Conservation (phyloP, 2,113 vertebrate genomes). For the Cheilinus undulatus region DNA sequence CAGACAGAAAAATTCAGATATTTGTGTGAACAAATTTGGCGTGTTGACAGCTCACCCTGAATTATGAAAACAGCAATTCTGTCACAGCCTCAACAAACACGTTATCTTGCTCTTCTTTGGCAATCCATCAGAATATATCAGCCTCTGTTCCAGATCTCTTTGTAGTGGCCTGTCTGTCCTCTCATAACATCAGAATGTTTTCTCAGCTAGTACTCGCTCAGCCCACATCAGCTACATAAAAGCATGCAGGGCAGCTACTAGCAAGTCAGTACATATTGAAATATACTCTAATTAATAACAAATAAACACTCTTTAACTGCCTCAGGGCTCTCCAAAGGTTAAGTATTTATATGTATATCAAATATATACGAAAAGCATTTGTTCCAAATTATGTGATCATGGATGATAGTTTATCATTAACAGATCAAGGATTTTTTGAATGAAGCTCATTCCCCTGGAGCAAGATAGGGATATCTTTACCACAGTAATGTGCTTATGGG, state of each 20-base stretch:
- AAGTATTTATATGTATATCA: slow-evolving; percentile 8
- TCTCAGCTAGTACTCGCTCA: slow-evolving; percentile 30
- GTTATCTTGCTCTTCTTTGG: slow-evolving; percentile 39
- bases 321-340: slow-evolving; percentile 1
- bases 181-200: slow-evolving; percentile 27
- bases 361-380: too few relatives aligned
- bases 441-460: background rate
- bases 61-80: slow-evolving; percentile 48
- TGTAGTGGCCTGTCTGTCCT: slow-evolving; percentile 39
- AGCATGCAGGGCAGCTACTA: slow-evolving; percentile 27
- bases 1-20: slow-evolving; percentile 21
- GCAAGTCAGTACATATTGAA: slow-evolving; percentile 8
- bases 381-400: background rate
- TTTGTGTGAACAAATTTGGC: slow-evolving; percentile 1
- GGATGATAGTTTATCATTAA: background rate
- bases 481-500: background rate
- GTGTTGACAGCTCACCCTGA: slow-evolving; percentile 35
- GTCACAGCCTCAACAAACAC: slow-evolving; percentile 45
- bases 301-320: background rate
- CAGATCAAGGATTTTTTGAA: too few relatives aligned
- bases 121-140: slow-evolving; percentile 50
- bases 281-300: background rate
- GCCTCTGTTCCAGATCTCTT: slow-evolving; percentile 44
- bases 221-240: slow-evolving; percentile 19
- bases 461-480: background rate